A percentile compares a stretch with the other conserved stretches of the same genome.
Conservation (phyloP, 2,113 vertebrate species). For the Phocoena phocoena region DNA sequence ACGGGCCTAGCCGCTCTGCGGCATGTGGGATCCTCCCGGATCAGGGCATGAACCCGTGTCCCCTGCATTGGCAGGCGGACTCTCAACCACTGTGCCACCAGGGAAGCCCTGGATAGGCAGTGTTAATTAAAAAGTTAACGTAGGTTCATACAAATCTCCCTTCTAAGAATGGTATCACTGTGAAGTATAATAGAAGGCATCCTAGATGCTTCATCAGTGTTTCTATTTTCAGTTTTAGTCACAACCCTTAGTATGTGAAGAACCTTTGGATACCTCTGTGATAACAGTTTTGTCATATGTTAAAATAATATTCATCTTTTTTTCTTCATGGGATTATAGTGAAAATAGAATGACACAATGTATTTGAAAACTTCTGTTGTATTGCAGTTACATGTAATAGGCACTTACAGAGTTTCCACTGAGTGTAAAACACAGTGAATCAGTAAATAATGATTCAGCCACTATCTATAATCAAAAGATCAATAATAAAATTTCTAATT, state of each 20-base stretch:
- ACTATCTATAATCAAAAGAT: not conserved
- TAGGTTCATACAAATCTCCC: not conserved
- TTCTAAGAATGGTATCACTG: not conserved
- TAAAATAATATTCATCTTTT: not conserved
- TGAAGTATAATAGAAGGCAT: not conserved
- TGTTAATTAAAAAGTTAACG: not conserved
- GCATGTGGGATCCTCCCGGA: too few species aligned
- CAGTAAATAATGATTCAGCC: not conserved
- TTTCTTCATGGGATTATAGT: not conserved
- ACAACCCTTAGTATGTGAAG: not conserved
- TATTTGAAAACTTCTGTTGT: not conserved
- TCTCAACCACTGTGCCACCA: too few species aligned
- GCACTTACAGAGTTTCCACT: not conserved
- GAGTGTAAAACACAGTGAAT: not conserved
- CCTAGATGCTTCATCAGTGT: not conserved
- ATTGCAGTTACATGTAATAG: not conserved
- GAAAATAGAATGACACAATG: not conserved
- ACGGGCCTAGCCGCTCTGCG: too few species aligned
- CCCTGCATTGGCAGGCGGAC: too few species aligned
- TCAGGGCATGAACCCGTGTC: too few species aligned
- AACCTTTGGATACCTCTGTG: not conserved
- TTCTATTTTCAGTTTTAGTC: not conserved
- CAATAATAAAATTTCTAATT: not conserved
- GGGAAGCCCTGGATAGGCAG: not conserved
- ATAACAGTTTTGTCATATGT: not conserved